A percentile compares a stretch with the other conserved stretches of the same genome.
These are phyloP conservation scores for Bos indicus DNA, from an alignment of 2,113 vertebrate species.

Conservation along the genomic window DNA sequence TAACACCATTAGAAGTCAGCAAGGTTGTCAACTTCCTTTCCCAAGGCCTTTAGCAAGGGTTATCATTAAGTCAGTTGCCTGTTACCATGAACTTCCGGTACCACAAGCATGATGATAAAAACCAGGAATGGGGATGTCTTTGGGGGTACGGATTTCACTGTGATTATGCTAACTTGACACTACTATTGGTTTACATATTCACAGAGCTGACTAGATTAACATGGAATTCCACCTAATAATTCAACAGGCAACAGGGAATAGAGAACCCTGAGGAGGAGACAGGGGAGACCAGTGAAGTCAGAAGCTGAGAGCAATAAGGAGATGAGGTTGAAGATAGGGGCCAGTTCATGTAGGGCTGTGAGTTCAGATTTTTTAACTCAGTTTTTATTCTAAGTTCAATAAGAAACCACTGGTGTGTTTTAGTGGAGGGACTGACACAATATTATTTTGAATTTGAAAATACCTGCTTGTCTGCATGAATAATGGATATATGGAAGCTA, in stretches of 20 bases:
- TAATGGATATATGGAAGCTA: background rate
- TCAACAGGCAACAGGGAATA: background rate
- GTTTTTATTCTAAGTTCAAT: background rate
- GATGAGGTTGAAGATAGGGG: background rate
- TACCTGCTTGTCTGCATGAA: background rate
- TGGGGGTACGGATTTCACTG: background rate
- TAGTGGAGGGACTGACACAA: background rate
- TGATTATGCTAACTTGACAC: background rate
- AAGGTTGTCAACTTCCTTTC: background rate
- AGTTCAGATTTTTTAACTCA: background rate
- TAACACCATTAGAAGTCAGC: slow-evolving; percentile 49
- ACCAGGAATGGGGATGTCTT: background rate
- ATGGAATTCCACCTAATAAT: slow-evolving; percentile 6
- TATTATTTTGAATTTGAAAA: background rate
- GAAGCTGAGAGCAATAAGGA: background rate
- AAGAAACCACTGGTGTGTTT: background rate
- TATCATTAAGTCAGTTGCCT: background rate
- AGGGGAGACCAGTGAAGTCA: background rate
- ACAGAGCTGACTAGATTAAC: background rate
- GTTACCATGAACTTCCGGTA: background rate
- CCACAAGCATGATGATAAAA: background rate
- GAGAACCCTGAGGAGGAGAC: background rate
- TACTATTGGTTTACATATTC: background rate
- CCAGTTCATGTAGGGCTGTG: background rate
- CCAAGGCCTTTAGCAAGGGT: background rate